Evolutionary conservation across 1,140 invertebrate genomes (phyloP), one percentile per base, ranked within the genome.

Genomic region (Pantala flavescens): DNA sequence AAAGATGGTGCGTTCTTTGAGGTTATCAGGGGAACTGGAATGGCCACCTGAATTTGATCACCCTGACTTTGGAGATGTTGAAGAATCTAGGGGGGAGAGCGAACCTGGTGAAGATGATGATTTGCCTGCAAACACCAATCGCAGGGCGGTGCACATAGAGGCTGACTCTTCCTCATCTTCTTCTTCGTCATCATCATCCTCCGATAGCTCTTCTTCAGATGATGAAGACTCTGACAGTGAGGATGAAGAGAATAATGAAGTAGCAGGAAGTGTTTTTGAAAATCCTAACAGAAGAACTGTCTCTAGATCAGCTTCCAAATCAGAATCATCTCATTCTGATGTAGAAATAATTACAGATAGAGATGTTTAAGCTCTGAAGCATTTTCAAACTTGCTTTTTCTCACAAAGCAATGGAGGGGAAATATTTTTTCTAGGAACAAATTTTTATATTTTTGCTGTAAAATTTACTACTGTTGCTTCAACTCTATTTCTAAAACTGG

Each of bases 21-120:
- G 49, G n/a, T 16, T 21, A 63, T 16, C 49, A 21, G 49, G 49
- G n/a, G 49, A 63, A 19, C n/a, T 63, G n/a, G 12, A 7, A 14
- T 63, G 49, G 49, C 49, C 49, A 7, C 49, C 49, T 21, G 49
- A 63, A 21, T 63, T 63, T 63, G 49, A 63, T 21, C 49, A 63
- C n/a, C 49, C 49, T 63, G 49, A 63, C 49, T 63, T 63, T 63
- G 49, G 49, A 63, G 49, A 63, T 63, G 49, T 63, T 3, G 49
- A 63, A 63, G n/a, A 63, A 12, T 14, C 49, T 19, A 16, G 12
- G 5, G 14, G n/a, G 5, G 49, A 63, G 49, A 63, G 49, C 12
- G 49, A 63, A 63, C n/a, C 49, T 63, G 49, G 49, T 12, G n/a
- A 63, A 16, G 49, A 7, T 5, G 49, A 63, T 63, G 49, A 63